These are phyloP conservation scores for Acrocephalus kingi DNA, from an alignment of 2,113 vertebrate species.

Conservation along the genomic window DNA sequence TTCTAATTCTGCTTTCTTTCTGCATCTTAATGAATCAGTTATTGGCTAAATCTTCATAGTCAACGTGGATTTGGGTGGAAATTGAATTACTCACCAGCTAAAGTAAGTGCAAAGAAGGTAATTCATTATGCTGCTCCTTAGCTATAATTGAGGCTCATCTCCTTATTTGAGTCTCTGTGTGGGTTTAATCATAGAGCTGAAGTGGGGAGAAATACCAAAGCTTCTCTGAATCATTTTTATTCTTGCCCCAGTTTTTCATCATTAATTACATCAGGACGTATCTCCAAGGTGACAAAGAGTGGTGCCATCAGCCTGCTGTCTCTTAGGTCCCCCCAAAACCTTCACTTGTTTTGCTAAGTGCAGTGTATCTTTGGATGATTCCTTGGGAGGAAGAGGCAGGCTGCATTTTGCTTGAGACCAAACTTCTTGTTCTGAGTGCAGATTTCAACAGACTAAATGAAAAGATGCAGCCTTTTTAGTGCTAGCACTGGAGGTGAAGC, in stretches of 20 bases:
- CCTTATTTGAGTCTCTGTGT: constrained; percentile 5
- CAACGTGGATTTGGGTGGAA: background rate
- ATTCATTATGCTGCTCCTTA: constrained; percentile 29
- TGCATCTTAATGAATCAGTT: constrained; percentile 9
- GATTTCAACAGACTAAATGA: background rate
- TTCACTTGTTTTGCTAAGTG: background rate
- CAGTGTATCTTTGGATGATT: accelerated
- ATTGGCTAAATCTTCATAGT: background rate
- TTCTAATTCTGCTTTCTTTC: background rate
- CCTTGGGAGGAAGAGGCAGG: background rate
- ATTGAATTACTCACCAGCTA: constrained; percentile 35
- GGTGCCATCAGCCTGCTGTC: background rate
- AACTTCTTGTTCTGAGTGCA: background rate
- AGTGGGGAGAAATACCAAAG: background rate
- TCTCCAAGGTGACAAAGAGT: constrained; percentile 34
- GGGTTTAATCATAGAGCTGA: constrained; percentile 43
- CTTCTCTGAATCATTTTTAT: constrained; percentile 54
- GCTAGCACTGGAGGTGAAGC: background rate
- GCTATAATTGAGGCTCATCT: constrained; percentile 26
- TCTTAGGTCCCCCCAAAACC: background rate
- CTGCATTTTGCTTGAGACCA: background rate
- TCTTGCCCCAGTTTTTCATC: background rate
- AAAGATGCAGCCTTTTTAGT: background rate
- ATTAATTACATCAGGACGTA: constrained; percentile 5
- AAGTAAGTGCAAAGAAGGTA: background rate